Base-by-base conservation (phyloP, 2,113 vertebrate species). In the Pipra filicauda region DNA sequence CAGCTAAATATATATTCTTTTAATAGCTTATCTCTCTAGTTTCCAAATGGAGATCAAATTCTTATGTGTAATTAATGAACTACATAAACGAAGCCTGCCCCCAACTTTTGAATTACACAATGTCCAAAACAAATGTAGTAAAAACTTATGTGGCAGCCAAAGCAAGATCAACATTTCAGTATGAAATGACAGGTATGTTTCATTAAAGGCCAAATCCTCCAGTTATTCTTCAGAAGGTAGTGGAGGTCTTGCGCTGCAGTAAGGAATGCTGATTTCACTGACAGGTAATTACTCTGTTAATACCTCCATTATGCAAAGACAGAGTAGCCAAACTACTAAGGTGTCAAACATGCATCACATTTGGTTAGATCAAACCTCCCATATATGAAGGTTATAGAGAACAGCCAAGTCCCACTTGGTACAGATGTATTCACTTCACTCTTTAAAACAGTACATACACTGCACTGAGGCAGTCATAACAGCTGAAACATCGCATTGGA, bases 141-240 rank as follows among this genome's bases (percentile, higher is more conserved):
- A 87, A 86, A 95, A 79, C 79, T 82, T 64, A 69, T 61, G 71
- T 39, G 39, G 58, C 58, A 87, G 61, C 94, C 70, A 78, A 77
- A 93, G 33, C 3, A 21, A 82, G 74, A 87, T 61, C 4, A 2
- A 59, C 44, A 72, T 81, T 96, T 85, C 81, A 44, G 22, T 52
- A n/a, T 15, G 41, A 85, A 91, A 71, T 52, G 61, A 82, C 48
- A 88, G 33, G 24, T 15, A 51, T 46, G n/a, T 70, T 85, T 93
- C 78, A 94, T 65, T 91, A 91, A 89, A 93, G 74, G 44, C 39
- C 62, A 91, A 78, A 75, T 72, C 58, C 74, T 89, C 70, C 23
- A 87, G 70, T 52, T 77, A 78, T 58, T 87, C 33, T 71, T 91
- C 57, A 82, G 52, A 85, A 91, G 21, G 39, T 51, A 93, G 71